phyloP scores from a whole-genome alignment of 2,888 invertebrate species.

The Hirtodrosophila histrioides region DNA sequence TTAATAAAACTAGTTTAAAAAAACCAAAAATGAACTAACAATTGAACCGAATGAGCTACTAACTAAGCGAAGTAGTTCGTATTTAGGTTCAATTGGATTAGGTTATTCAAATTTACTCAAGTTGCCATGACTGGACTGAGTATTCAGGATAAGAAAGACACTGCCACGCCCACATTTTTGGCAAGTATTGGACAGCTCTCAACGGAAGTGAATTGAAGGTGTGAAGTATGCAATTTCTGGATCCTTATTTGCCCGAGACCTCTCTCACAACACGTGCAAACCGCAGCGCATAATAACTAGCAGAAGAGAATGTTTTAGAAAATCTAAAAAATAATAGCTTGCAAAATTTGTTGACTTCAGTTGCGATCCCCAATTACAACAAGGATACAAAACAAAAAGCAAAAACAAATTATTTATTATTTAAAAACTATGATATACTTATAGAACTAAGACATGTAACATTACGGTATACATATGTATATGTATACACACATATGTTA shows the following conservation, averaged over 20 bases:
- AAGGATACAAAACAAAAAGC: constrained; percentile 7
- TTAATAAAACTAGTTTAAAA: constrained; percentile 2
- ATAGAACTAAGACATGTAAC: constrained; percentile 63
- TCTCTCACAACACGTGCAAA: constrained; percentile 55
- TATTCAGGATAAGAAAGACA: constrained; percentile 37
- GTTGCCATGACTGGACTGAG: constrained; percentile 31
- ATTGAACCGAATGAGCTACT: constrained; percentile 4
- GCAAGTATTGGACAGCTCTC: constrained; percentile 44
- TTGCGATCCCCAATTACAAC: constrained; percentile 47
- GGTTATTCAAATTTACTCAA: constrained; percentile 20
- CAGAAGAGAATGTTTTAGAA: constrained; percentile 47
- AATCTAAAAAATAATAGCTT: constrained; percentile 43
- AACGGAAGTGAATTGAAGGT: constrained; percentile 2
- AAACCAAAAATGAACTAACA: constrained; percentile 6
- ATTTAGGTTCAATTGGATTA: constrained; percentile 7
- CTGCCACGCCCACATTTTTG: constrained; percentile 55
- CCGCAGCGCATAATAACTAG: constrained; percentile 46
- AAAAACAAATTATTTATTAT: constrained; percentile 31
- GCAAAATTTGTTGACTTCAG: constrained; percentile 43
- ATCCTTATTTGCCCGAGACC: constrained; percentile 48
- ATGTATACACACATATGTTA: constrained; percentile 54
- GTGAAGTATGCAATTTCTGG: constrained; percentile 50
- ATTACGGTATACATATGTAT: constrained; percentile 54
- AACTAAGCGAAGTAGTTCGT: no score
- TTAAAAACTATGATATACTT: constrained; percentile 42